Percentiles rank a stretch among this genome's conserved stretches.
Conservation (phyloP, 2,113 vertebrate genomes). For the Tragelaphus imberbis region DNA sequence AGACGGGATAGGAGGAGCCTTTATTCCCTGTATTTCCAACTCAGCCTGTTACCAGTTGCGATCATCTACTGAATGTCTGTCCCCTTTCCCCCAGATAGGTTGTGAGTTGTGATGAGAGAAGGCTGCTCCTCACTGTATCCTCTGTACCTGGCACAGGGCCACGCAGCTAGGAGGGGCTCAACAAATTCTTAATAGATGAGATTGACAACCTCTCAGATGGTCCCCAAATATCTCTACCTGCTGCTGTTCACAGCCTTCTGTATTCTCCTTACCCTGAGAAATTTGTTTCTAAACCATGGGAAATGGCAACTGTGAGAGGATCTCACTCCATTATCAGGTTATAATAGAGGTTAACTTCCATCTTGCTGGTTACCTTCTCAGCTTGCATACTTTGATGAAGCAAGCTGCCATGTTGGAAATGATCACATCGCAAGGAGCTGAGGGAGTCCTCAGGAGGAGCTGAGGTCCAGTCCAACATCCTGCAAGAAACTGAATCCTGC, state of each 20-base stretch:
- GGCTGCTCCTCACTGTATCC: neutral
- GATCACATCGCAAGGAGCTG: neutral
- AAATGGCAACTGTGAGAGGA: neutral
- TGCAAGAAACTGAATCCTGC: neutral
- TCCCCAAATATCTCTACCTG: neutral
- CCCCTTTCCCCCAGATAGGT: neutral
- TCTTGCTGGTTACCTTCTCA: neutral
- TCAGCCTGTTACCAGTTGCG: neutral
- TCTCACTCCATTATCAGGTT: neutral
- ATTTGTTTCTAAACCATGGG: neutral
- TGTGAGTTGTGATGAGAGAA: neutral
- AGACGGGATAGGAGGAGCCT: neutral
- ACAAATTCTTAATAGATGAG: neutral
- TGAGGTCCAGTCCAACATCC: neutral
- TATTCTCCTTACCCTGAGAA: neutral
- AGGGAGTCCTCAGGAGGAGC: neutral
- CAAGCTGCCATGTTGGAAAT: neutral
- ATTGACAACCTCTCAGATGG: neutral
- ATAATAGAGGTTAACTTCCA: neutral
- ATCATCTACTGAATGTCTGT: neutral
- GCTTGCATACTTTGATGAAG: neutral
- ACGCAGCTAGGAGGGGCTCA: neutral
- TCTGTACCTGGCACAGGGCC: neutral
- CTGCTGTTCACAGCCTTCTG: neutral
- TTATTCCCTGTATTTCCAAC: neutral